A percentile compares a stretch with the other conserved stretches of the same genome.
Evolutionary conservation across 2,797 vertebrate genomes (phyloP).

Genomic region (Platalea minor): DNA sequence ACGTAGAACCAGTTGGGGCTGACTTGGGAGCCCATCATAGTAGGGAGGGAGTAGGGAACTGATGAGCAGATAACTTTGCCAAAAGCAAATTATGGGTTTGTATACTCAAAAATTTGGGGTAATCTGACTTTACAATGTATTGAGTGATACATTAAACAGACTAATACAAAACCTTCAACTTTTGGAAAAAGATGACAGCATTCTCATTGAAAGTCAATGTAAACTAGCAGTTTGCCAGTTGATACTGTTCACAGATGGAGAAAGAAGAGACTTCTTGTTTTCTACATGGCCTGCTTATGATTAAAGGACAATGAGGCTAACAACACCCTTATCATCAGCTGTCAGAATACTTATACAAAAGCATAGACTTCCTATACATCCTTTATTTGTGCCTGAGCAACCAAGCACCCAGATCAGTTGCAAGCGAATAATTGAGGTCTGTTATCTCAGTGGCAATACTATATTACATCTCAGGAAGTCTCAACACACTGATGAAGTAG

Average conservation of each 20-base stretch:
- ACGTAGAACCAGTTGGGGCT: neutral
- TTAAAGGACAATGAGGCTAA: neutral
- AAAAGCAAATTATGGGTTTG: neutral
- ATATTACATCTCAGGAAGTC: neutral
- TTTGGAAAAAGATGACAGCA: neutral
- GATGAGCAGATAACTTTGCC: neutral
- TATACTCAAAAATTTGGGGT: no score
- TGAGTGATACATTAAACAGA: neutral
- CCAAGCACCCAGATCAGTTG: neutral
- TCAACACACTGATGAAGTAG: slow-evolving; percentile 18
- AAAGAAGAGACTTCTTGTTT: neutral
- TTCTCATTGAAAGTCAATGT: neutral
- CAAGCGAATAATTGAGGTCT: neutral
- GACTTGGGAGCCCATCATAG: neutral
- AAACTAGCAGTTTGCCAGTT: neutral
- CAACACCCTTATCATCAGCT: neutral
- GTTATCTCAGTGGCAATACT: neutral
- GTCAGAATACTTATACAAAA: neutral
- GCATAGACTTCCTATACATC: neutral
- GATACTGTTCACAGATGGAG: neutral
- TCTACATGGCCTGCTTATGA: neutral
- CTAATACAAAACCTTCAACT: neutral
- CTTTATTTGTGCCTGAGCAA: neutral
- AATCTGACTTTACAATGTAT: no score
- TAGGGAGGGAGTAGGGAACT: neutral